Evolutionary conservation across 2,888 invertebrate species (phyloP), one percentile per base, ranked within the genome.

Genomic region (Zhengitettix transpicula): DNA sequence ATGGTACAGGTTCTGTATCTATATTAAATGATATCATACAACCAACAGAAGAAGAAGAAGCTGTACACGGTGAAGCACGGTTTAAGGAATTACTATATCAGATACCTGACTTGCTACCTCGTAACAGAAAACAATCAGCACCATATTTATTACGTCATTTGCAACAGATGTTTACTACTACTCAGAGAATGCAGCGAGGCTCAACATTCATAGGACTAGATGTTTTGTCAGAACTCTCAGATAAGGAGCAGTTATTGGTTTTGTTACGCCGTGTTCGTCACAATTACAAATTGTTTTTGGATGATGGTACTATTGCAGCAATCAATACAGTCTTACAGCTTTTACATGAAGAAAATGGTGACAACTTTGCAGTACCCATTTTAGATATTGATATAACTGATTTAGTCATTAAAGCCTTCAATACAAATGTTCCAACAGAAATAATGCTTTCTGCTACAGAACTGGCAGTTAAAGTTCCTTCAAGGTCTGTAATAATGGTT

Each of bases 1-100:
- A 57, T 40, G 60, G 57, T 17, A 15, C 40, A 11, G 60, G 60
- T 14, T 28, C 40, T 12, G 42, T 57, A 15, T 41, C 54, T 40
- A 53, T 60, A 15, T 44, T 40, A 8, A 54, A 60, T 15, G 60
- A 60, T 14, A 55, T 60, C 10, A 57, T 60, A 51, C 41, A 17
- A 14, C 60, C 60, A 9, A 47, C 53, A n/a, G 52, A 60, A 15
- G 44, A 57, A 12, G 57, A 57, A 42, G 60, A 60, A 55, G 57
- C 54, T 10, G 54, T 28, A 42, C 56, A 42, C 15, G 60, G 57
- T 14, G 16, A 57, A 58, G 42, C 51, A 41, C 57, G 55, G 12
- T 40, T 58, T 16, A 57, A 57, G 17, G 60, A 60, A 57, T 47
- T 60, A 9, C 55, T 60, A 16, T 60, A 60, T 60, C 60, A 60